phyloP scores from a whole-genome alignment of 2,797 vertebrate species.

The Sparidentex hasta region DNA sequence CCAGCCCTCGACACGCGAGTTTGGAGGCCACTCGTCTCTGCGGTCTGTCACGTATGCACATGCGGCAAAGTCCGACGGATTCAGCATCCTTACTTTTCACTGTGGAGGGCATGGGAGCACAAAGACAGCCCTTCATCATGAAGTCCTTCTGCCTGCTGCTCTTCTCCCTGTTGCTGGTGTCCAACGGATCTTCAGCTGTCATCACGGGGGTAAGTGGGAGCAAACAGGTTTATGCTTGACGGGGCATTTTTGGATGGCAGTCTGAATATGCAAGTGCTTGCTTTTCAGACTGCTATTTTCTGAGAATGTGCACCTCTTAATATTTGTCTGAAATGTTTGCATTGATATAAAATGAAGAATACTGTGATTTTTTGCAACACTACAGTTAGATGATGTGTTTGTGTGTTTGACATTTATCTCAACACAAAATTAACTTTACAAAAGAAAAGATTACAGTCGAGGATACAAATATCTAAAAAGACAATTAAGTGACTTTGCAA shows the following conservation, averaged over 20 bases:
- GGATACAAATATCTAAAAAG: neutral
- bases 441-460: neutral
- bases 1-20: conserved; percentile 57
- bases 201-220: conserved; percentile 87
- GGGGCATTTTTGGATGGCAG: neutral
- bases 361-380: neutral
- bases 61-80: conserved; percentile 34
- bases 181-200: conserved; percentile 79
- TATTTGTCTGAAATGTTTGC: neutral
- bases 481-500: neutral
- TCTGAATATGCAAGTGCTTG: neutral
- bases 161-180: conserved; percentile 77
- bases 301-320: neutral
- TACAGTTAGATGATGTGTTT: neutral
- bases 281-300: neutral
- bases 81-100: conserved; percentile 44
- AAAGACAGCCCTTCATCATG: conserved; percentile 72
- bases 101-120: conserved; percentile 45
- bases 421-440: neutral
- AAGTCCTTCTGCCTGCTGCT: conserved; percentile 74
- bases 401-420: no score
- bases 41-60: conserved; percentile 46
- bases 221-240: neutral
- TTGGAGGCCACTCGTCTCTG: conserved; percentile 70
- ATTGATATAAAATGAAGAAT: neutral